Evolutionary conservation across 2,797 vertebrate species (phyloP).

Genomic region (Crocodylus rhombifer): DNA sequence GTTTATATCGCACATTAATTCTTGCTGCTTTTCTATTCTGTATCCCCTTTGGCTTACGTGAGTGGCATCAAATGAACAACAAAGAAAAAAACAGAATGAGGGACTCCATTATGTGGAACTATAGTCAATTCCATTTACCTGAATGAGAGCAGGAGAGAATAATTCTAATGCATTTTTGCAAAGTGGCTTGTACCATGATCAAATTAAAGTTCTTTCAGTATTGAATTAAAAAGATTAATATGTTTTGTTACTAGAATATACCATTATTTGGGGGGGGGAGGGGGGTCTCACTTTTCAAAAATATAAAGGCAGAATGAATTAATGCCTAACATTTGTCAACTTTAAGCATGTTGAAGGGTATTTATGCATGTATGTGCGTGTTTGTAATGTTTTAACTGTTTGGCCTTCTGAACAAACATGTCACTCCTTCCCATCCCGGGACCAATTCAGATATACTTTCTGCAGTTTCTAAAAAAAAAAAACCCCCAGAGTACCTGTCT

Average conservation of each 20-base stretch:
- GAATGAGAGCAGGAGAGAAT: not conserved
- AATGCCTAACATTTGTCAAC: not conserved
- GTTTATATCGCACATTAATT: not conserved
- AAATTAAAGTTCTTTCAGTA: not conserved
- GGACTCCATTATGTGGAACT: not conserved
- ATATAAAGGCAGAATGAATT: not conserved
- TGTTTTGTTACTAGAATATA: not conserved
- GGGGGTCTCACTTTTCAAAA: not conserved
- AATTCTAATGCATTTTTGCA: not conserved
- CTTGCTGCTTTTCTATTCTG: constrained; percentile 25
- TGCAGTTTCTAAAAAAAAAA: not conserved
- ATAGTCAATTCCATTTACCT: not conserved
- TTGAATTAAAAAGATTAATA: not conserved
- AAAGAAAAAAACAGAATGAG: not conserved
- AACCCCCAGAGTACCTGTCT: not conserved
- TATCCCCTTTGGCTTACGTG: too few species aligned
- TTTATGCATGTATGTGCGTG: not conserved
- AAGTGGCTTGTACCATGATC: not conserved
- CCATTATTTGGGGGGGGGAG: not conserved
- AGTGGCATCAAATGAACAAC: not conserved
- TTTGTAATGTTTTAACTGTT: not conserved
- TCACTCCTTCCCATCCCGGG: not conserved
- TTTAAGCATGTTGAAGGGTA: not conserved
- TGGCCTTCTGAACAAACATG: not conserved
- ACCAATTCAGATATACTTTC: too few species aligned